Evolutionary conservation across 2,113 vertebrate genomes (phyloP).

Genomic region (Macrotis lagotis): DNA sequence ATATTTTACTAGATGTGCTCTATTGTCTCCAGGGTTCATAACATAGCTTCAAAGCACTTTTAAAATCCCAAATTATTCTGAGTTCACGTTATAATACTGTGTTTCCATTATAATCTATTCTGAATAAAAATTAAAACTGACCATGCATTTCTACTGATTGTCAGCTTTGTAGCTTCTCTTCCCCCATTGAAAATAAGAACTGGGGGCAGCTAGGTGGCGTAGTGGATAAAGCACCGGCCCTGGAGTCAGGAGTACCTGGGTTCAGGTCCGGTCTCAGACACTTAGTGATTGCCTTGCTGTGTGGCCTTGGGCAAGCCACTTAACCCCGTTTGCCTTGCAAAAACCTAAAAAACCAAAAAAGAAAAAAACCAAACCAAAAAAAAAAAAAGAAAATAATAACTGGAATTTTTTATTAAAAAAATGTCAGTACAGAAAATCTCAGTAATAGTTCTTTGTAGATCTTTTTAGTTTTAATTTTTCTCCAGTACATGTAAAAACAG

Average conservation of each 20-base stretch:
- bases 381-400: not conserved
- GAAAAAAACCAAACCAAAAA: too few species aligned
- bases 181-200: not conserved
- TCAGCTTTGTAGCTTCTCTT: not conserved
- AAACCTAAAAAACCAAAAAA: too few species aligned
- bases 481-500: too few species aligned
- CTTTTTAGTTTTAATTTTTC: too few species aligned
- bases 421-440: not conserved
- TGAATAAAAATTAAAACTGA: not conserved
- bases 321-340: too few species aligned
- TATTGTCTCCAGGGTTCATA: not conserved
- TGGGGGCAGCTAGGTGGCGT: too few species aligned
- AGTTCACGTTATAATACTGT: not conserved
- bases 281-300: too few species aligned
- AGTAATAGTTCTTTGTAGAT: not conserved
- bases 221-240: too few species aligned
- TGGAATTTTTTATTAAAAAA: not conserved
- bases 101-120: not conserved
- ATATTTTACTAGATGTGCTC: not conserved
- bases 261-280: too few species aligned
- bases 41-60: not conserved
- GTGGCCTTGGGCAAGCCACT: too few species aligned
- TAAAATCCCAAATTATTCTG: not conserved
- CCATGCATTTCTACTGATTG: slow-evolving; percentile 1
- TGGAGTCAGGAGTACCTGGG: too few species aligned